Conservation (phyloP, 1,140 invertebrate genomes). For the Brachionus asplanchnoidis region DNA sequence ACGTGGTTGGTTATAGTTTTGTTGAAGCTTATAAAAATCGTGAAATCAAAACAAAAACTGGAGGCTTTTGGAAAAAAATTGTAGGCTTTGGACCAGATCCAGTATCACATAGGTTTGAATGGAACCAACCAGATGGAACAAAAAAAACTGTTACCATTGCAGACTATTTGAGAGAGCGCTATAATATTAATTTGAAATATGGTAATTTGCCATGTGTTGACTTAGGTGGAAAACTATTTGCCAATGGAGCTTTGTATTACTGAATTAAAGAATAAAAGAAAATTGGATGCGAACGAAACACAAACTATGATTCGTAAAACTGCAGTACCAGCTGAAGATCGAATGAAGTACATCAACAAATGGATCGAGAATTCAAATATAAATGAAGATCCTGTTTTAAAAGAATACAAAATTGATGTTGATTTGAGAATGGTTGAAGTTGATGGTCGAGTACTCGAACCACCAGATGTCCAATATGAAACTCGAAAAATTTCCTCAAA, state of each 20-base stretch:
- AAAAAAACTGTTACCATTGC: background rate
- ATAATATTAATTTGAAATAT: conserved; percentile 23
- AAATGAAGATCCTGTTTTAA: background rate
- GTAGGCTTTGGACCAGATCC: conserved; percentile 23
- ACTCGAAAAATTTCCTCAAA: too few relatives aligned
- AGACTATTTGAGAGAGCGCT: conserved; percentile 4
- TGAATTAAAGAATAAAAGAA: conserved; percentile 24
- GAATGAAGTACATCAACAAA: background rate
- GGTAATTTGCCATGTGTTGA: conserved; percentile 15
- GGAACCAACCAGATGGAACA: background rate
- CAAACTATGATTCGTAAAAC: background rate
- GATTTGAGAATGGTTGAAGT: background rate
- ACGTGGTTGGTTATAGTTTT: background rate
- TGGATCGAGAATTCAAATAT: background rate
- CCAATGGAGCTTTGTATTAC: conserved; percentile 27
- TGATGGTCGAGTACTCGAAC: background rate
- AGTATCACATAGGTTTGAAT: background rate
- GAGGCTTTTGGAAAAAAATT: conserved; percentile 41
- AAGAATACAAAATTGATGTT: background rate
- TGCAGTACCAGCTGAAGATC: background rate
- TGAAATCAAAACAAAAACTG: conserved; percentile 35
- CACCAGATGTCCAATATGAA: too few relatives aligned
- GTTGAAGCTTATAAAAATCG: background rate
- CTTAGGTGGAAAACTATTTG: background rate
- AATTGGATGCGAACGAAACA: background rate